Evolutionary conservation across 2,113 vertebrate genomes (phyloP).

Genomic region (Terrapene triunguis): DNA sequence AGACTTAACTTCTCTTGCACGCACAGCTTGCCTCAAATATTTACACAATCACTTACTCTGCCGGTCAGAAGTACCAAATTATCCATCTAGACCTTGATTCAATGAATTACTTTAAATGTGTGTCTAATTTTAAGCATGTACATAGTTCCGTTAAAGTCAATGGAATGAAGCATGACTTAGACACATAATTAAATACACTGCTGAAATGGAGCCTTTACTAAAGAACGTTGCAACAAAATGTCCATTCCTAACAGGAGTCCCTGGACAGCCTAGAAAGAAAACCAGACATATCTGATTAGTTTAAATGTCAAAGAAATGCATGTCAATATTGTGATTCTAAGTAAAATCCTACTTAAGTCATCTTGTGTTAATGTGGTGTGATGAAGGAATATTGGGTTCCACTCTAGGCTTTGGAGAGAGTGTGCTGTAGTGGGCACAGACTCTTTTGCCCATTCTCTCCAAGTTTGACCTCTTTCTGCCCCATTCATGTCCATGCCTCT

Average conservation of each 20-base stretch:
- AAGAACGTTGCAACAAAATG: background rate
- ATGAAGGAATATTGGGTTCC: no score
- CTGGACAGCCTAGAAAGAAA: background rate
- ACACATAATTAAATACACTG: background rate
- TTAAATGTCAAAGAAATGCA: accelerated
- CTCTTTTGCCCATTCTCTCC: no score
- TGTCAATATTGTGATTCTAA: no score
- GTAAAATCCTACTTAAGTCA: no score
- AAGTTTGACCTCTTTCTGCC: no score
- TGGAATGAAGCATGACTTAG: background rate
- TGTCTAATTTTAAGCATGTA: background rate
- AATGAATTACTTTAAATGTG: background rate
- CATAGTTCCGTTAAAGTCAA: background rate
- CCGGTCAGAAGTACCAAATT: background rate
- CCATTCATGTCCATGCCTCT: no score
- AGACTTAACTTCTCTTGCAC: background rate
- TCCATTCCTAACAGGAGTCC: background rate
- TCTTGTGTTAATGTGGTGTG: no score
- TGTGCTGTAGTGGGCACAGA: no score
- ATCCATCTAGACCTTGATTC: background rate
- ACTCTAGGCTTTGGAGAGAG: no score
- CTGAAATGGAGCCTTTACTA: background rate
- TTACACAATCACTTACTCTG: background rate
- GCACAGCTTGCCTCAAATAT: background rate
- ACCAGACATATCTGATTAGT: background rate